phyloP scores from a whole-genome alignment of 92 coral and sea anemone genomes.

The Bergia sp. region DNA sequence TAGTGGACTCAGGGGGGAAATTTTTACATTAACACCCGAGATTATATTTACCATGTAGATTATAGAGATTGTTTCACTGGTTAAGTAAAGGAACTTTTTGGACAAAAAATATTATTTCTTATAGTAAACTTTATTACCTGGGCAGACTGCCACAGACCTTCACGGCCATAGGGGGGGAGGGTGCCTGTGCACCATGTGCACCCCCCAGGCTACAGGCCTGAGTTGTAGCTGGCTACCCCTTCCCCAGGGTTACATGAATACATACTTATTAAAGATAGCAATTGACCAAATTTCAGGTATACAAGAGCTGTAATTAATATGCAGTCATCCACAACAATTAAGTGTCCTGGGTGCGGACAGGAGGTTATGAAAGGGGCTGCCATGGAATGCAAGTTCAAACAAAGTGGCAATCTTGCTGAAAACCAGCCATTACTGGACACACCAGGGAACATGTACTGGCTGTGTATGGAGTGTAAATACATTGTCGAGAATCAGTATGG shows the following conservation, averaged over 20 bases:
- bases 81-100: too few species aligned
- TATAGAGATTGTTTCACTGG: too few species aligned
- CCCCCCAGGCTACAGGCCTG: too few species aligned
- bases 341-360: slow-evolving; percentile 88
- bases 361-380: slow-evolving; percentile 83
- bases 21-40: too few species aligned
- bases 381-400: slow-evolving; percentile 78
- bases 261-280: background rate
- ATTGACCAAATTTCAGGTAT: background rate
- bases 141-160: too few species aligned
- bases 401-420: slow-evolving; percentile 45
- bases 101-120: too few species aligned
- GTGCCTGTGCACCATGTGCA: too few species aligned
- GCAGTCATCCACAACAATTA: slow-evolving; percentile 62
- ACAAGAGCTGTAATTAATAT: slow-evolving; percentile 33
- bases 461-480: slow-evolving; percentile 91
- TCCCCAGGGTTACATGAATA: background rate
- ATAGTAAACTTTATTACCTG: too few species aligned
- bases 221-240: too few species aligned
- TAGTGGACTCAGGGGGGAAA: too few species aligned
- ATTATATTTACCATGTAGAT: too few species aligned
- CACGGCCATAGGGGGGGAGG: too few species aligned
- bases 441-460: slow-evolving; percentile 72
- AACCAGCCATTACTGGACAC: slow-evolving; percentile 58
- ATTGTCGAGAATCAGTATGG: slow-evolving; percentile 89